Conservation (phyloP, 2,888 invertebrate species). For the Beris morrisii region DNA sequence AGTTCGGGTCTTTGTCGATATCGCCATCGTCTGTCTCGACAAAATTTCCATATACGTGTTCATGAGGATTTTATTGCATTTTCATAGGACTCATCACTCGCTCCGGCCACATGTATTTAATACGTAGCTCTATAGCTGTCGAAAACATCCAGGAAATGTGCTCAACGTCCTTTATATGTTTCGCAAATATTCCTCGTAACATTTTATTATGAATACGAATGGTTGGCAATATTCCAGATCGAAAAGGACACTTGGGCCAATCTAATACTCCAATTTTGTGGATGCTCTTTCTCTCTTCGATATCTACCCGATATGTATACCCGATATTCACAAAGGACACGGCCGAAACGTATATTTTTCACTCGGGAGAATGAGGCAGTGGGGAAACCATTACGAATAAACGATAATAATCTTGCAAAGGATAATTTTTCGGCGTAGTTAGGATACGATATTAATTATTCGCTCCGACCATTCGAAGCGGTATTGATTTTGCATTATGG, state of each 20-base stretch:
- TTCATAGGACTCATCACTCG: constrained; percentile 29
- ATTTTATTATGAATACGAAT: constrained; percentile 38
- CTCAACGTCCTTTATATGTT: constrained; percentile 24
- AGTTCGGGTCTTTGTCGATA: constrained; percentile 15
- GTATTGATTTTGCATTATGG: constrained; percentile 28
- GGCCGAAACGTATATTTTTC: no score
- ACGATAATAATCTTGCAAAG: constrained; percentile 28
- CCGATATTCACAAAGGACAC: no score
- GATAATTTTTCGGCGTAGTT: constrained; percentile 22
- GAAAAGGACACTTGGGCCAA: constrained; percentile 24
- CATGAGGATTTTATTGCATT: constrained; percentile 40
- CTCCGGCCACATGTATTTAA: no score
- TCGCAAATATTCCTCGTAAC: constrained; percentile 35
- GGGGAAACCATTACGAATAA: constrained; percentile 27
- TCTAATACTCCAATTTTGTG: constrained; percentile 7
- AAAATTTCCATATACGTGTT: constrained; percentile 42
- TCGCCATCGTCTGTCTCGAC: constrained; percentile 23
- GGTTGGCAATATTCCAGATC: constrained; percentile 36
- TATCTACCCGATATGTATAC: no score
- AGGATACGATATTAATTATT: constrained; percentile 28
- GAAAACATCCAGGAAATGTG: constrained; percentile 27
- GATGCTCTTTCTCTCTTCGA: no score
- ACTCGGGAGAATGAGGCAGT: constrained; percentile 11
- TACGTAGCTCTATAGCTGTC: no score
- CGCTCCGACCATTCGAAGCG: constrained; percentile 3